These are phyloP conservation scores for Leucophenga varia DNA, from an alignment of 1,140 invertebrate genomes.

Conservation along the genomic window DNA sequence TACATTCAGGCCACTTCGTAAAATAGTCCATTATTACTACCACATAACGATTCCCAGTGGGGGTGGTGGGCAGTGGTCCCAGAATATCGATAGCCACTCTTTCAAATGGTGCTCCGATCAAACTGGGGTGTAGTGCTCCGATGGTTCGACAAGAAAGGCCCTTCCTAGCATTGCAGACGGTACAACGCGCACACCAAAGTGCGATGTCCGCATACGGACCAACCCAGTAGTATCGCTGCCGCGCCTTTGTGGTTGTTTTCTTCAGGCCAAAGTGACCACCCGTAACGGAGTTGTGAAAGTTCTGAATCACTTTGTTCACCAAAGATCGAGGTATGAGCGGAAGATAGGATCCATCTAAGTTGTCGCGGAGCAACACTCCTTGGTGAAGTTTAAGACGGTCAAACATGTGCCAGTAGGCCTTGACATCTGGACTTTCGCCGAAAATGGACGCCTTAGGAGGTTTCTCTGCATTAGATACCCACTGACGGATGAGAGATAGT, in stretches of 20 bases:
- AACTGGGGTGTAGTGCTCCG: conserved; percentile 15
- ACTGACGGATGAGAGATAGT: too few relatives aligned
- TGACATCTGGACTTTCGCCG: not conserved
- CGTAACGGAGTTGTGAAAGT: conserved; percentile 7
- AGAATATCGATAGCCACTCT: conserved; percentile 48
- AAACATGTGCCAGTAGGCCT: not conserved
- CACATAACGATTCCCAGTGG: conserved; percentile 41
- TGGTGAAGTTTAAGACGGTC: not conserved
- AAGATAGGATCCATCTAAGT: too few relatives aligned
- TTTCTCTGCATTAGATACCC: too few relatives aligned
- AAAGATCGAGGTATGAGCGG: not conserved
- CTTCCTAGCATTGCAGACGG: not conserved
- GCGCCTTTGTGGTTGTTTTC: not conserved
- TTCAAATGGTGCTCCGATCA: conserved; percentile 25
- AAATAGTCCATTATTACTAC: conserved; percentile 54
- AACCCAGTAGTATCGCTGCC: not conserved
- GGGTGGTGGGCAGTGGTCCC: conserved; percentile 33
- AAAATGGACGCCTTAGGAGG: not conserved
- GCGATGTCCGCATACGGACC: not conserved
- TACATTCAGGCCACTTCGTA: conserved; percentile 53
- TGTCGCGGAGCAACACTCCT: not conserved
- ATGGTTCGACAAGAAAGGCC: conserved; percentile 8
- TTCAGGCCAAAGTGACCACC: not conserved
- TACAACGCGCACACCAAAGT: not conserved
- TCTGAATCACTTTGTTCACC: not conserved